Percentiles rank a stretch among this genome's conserved stretches.
These are phyloP conservation scores for Poecilia gillii DNA, from an alignment of 2,797 vertebrate species.

Conservation along the genomic window DNA sequence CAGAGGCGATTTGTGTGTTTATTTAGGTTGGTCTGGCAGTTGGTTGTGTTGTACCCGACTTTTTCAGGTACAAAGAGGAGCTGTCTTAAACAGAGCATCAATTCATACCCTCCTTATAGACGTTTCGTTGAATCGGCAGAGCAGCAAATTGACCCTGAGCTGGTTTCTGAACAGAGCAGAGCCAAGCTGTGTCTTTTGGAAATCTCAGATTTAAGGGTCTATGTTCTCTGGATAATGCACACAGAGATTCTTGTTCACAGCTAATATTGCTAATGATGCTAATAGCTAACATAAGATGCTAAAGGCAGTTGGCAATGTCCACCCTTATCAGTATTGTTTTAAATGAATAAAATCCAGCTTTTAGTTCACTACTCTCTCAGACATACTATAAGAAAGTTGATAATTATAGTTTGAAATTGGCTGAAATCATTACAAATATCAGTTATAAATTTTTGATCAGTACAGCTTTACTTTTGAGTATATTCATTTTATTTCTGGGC, in stretches of 20 bases:
- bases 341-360: neutral
- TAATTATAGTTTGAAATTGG: neutral
- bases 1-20: neutral
- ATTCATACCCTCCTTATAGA: neutral
- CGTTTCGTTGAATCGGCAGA: neutral
- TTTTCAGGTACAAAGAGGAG: conserved; percentile 2
- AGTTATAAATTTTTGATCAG: neutral
- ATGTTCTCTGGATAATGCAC: neutral
- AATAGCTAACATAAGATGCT: neutral
- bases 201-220: neutral
- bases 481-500: neutral
- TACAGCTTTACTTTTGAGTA: neutral
- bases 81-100: neutral
- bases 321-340: neutral
- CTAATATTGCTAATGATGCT: neutral
- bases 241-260: neutral
- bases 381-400: neutral
- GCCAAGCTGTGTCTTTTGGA: neutral
- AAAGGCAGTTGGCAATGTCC: neutral
- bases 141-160: neutral
- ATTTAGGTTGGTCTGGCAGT: neutral
- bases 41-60: neutral
- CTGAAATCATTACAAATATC: neutral
- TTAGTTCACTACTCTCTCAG: neutral
- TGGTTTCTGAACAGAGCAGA: neutral